Evolutionary conservation across 1,140 invertebrate genomes (phyloP).

Genomic region (Liolophura sinensis): DNA sequence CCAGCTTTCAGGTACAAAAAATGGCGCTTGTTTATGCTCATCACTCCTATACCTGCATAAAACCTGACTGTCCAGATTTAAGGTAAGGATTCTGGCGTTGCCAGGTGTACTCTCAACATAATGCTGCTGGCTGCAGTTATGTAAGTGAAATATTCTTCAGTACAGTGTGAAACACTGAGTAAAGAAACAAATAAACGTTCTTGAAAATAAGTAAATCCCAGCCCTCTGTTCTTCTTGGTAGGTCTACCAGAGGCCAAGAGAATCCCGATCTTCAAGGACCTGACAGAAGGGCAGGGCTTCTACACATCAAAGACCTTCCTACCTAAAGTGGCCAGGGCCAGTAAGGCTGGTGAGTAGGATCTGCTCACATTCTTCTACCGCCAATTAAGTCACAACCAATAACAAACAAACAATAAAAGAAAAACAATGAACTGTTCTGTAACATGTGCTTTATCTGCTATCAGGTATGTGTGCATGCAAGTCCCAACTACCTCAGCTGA

Average conservation of each 20-base stretch:
- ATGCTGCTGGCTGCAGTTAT: too few species aligned
- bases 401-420: neutral
- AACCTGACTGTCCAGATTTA: too few species aligned
- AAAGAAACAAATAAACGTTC: too few species aligned
- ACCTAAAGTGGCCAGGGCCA: constrained; percentile 81
- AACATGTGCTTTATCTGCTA: constrained; percentile 15
- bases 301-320: constrained; percentile 95
- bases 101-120: too few species aligned
- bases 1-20: too few species aligned
- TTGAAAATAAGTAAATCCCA: neutral
- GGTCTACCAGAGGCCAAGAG: constrained; percentile 84
- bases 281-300: constrained; percentile 83
- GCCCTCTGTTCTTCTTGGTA: constrained; percentile 23
- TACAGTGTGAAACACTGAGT: too few species aligned
- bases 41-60: too few species aligned
- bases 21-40: too few species aligned
- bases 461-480: constrained; percentile 82
- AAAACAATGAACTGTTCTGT: neutral
- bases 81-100: too few species aligned
- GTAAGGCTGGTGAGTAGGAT: constrained; percentile 74
- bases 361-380: too few species aligned
- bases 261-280: constrained; percentile 77
- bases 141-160: too few species aligned
- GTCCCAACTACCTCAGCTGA: constrained; percentile 71
- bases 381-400: neutral